Evolutionary conservation across 2,888 invertebrate species (phyloP).

Genomic region (Phalera bucephala): DNA sequence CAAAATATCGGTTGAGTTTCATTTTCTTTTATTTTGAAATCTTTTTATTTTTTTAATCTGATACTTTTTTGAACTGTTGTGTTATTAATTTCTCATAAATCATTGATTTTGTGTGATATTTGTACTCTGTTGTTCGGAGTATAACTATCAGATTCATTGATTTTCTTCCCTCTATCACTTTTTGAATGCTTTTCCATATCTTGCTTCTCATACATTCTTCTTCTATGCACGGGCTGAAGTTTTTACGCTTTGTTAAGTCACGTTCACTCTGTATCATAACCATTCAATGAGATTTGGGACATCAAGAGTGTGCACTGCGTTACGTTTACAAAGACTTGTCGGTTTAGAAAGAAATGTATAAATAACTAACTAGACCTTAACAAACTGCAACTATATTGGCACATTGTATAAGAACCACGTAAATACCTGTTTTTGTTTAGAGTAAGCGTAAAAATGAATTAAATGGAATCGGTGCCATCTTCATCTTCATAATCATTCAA

Average conservation of each 20-base stretch:
- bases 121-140: constrained; percentile 61
- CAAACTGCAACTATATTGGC: constrained; percentile 47
- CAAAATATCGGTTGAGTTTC: constrained; percentile 69
- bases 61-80: constrained; percentile 44
- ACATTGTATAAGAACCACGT: constrained; percentile 60
- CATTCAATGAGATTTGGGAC: constrained; percentile 58
- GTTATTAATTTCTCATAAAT: constrained; percentile 55
- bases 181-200: constrained; percentile 78
- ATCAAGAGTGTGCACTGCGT: constrained; percentile 70
- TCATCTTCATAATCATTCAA: constrained; percentile 62
- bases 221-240: constrained; percentile 80
- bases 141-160: constrained; percentile 59
- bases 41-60: constrained; percentile 55
- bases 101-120: constrained; percentile 62
- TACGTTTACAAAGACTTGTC: constrained; percentile 62
- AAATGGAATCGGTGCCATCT: constrained; percentile 51
- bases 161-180: constrained; percentile 70
- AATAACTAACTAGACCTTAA: constrained; percentile 39
- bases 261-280: constrained; percentile 77
- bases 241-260: constrained; percentile 74
- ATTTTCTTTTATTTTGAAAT: constrained; percentile 51
- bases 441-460: constrained; percentile 43
- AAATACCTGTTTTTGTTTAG: constrained; percentile 46
- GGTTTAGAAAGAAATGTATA: constrained; percentile 53
- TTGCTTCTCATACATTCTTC: constrained; percentile 78